Conservation (phyloP, 2,797 vertebrate species). For the Myotis vivesi region DNA sequence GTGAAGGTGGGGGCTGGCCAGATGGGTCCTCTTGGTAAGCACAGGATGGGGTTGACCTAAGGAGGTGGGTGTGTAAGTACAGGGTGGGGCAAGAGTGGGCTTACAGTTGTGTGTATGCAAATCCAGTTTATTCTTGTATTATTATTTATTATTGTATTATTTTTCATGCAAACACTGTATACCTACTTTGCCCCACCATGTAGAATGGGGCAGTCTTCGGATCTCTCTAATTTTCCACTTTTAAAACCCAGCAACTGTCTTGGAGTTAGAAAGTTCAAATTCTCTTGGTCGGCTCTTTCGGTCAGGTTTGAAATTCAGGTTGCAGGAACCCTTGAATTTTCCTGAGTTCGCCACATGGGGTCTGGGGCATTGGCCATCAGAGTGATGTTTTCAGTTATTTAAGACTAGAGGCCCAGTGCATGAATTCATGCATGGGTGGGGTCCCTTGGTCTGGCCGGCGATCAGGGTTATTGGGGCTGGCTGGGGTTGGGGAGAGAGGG, state of each 20-base stretch:
- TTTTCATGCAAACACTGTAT: background rate
- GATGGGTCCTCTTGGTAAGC: background rate
- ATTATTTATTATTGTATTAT: background rate
- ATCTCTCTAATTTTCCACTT: background rate
- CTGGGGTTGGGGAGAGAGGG: too few species aligned
- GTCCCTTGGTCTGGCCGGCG: too few species aligned
- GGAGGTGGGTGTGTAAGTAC: background rate
- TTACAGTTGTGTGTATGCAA: background rate
- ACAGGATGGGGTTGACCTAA: background rate
- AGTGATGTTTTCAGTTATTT: slow-evolving; percentile 42
- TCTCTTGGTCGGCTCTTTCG: background rate
- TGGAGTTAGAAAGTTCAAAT: background rate
- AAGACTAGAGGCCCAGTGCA: background rate
- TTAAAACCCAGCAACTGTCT: background rate
- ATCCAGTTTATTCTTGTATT: background rate
- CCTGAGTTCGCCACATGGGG: background rate
- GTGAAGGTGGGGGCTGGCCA: background rate
- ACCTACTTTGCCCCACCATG: background rate
- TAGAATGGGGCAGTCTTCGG: background rate
- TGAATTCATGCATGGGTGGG: too few species aligned
- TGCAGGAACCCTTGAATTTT: background rate
- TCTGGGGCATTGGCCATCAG: background rate
- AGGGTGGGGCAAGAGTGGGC: background rate
- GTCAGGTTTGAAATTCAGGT: background rate
- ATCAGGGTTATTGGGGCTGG: too few species aligned